Base-by-base conservation (phyloP, 2,797 vertebrate genomes). In the Xenops minutus region DNA sequence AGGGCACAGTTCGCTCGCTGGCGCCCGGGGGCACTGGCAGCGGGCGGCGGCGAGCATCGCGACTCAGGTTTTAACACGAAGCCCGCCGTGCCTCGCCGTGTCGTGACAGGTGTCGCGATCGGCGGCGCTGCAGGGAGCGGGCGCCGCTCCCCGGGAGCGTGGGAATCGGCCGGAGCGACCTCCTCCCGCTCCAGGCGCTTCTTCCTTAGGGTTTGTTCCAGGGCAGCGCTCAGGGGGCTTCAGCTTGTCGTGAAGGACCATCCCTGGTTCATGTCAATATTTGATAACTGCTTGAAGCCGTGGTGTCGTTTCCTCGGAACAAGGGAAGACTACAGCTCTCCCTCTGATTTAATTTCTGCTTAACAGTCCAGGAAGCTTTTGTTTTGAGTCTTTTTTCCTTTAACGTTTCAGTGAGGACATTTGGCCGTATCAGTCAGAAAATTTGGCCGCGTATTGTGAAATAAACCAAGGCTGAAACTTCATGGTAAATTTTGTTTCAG, bases 1-100 rank as follows among this genome's bases (percentile, higher is more conserved):
- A 43, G 84, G 56, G n/a, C 37, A 41, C 51, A 79, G 71, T 36
- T 7, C 51, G 72, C 48, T 69, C 54, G 63, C 34, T 89, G 92
- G 49, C 83, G 91, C 86, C 81, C 4, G 36, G 72, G 62, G 94
- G 85, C 74, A 1, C 34, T 34, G 12, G 76, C 41, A 77, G 34
- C 32, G 16, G 37, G 63, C 10, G 4, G 8, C 52, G 72, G 79
- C 5, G 81, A 41, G 19, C 91, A 21, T 18, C 9, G 72, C 91
- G 84, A 32, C 97, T 98, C 98, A 84, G 97, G 98, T 98, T 98
- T 94, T 64, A 89, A 98, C 98, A 98, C 44, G 98, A 98, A 77
- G 92, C 95, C 97, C 96, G 14, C 66, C 87, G 72, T 18, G 95
- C 82, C 88, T 26, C 62, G 12, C 43, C 63, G 16, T 24, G 58